Percentiles rank a stretch among this genome's conserved stretches.
phyloP scores from a whole-genome alignment of 2,888 invertebrate genomes.

The Lordiphosa andalusiaca region DNA sequence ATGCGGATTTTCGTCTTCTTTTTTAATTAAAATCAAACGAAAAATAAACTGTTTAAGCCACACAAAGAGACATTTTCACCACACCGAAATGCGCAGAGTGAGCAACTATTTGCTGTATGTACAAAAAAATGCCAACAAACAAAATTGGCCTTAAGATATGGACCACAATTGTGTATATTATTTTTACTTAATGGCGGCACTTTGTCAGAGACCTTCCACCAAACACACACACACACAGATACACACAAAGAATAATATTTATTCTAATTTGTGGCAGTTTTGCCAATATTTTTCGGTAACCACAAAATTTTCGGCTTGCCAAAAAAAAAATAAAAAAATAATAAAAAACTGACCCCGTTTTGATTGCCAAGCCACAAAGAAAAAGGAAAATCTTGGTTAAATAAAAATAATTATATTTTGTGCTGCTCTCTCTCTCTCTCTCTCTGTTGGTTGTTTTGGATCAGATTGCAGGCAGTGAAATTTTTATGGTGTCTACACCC shows the following conservation, averaged over 20 bases:
- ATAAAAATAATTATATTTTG: conserved; percentile 7
- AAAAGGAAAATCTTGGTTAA: conserved; percentile 2
- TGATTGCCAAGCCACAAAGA: conserved; percentile 9
- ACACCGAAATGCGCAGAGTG: too few relatives aligned
- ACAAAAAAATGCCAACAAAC: conserved; percentile 28
- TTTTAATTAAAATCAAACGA: conserved; percentile 53
- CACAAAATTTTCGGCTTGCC: conserved; percentile 24
- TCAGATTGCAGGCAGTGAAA: conserved; percentile 12
- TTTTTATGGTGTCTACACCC: conserved; percentile 9
- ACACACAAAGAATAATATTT: conserved; percentile 45
- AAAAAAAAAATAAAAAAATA: conserved; percentile 8
- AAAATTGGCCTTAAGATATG: conserved; percentile 53
- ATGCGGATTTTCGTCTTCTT: conserved; percentile 23
- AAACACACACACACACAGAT: conserved; percentile 13
- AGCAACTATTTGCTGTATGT: conserved; percentile 10
- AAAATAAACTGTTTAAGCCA: conserved; percentile 27
- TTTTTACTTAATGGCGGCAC: conserved; percentile 53
- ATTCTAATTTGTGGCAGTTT: conserved; percentile 64
- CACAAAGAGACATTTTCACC: too few relatives aligned
- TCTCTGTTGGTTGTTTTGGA: neutral
- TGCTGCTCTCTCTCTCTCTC: neutral
- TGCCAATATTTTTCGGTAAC: conserved; percentile 28
- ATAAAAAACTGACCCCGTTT: conserved; percentile 31
- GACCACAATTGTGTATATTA: conserved; percentile 33
- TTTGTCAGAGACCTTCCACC: conserved; percentile 62